Evolutionary conservation across 2,797 vertebrate genomes (phyloP), one percentile per base, ranked within the genome.

Genomic region (Hozukius guyotensis): DNA sequence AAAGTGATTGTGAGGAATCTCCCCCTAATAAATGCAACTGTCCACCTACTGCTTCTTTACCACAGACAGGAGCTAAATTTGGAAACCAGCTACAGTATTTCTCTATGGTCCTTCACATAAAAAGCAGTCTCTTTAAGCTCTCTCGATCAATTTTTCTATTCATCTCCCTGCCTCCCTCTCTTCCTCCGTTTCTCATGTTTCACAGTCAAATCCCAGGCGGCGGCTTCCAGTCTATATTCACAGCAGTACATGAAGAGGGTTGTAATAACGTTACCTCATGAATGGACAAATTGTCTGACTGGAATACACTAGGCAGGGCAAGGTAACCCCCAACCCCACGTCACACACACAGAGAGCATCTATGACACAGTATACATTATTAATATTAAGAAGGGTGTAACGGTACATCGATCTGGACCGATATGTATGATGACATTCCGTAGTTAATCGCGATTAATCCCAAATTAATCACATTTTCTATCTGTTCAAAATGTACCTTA

Each of bases 221-320:
- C 74, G 5, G 84, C 78, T 80, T 75, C 78, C 69, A 63, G 91
- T 80, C 88, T 91, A 69, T 81, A 82, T 78, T 87, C 85, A 78
- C 82, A 82, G 83, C 81, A 63, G 60, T 79, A 36, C 81, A 85
- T 62, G 68, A 80, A 78, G 46, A 76, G 72, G 76, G 78, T 75
- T 89, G 83, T 89, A 90, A 90, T 84, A 83, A 90, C 60, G 72
- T 88, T 89, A 89, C 80, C 83, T 91, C 82, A 90, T 92, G 86
- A 93, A 92, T 91, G 89, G 82, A 90, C 89, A 92, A 89, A 88
- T 73, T 90, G 86, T 89, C 82, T 88, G 75, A 84, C 81, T 89
- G 53, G 76, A 86, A 86, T 84, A 89, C 53, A 87, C 76, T 61
- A 56, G 69, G 60, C 68, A 59, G 80, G 64, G 59, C 34, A 49